Base-by-base conservation (phyloP, 2,797 vertebrate species). In the Neomorphus geoffroyi region DNA sequence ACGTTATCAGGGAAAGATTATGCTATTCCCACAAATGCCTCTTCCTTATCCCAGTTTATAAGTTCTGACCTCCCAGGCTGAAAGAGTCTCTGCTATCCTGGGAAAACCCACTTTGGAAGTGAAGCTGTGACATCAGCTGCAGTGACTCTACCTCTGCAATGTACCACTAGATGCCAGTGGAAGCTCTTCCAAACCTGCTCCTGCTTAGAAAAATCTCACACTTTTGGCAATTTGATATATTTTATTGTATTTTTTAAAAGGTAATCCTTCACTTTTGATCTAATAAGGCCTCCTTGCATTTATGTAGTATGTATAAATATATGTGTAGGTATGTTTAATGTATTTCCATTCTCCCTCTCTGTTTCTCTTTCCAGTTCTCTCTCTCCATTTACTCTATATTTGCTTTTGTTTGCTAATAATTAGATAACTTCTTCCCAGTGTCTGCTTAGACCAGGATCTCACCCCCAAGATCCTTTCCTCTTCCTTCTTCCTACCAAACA, bases 111-210 rank as follows among this genome's bases (percentile, higher is more conserved):
- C 32, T 58, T 11, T 27, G 71, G 64, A 71, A 77, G 17, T 22
- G 64, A 69, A 79, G 70, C 23, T 83, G 32, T 77, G 33, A 61
- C 46, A 61, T 9, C n/a, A 6, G 54, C 56, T 35, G 37, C 54
- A 35, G 50, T 16, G 41, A 23, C 64, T 78, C 86, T 60, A 43
- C 26, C 60, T 67, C 87, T 85, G 35, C 35, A 72, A n/a, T 0
- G 2, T 60, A 48, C 96, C 93, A 91, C 94, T 96, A 96, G 95
- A 69, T 97, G 96, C 91, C 96, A 96, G 75, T 96, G 95, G 61
- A 96, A 93, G 94, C 91, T 88, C 70, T 95, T 73, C 56, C 45
- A 11, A 12, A 11, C 15, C 45, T 41, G 39, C 39, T 92, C 14
- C 18, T 0, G 1, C 39, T 48, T 24, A 21, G 14, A 57, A 83